Evolutionary conservation across 2,113 vertebrate genomes (phyloP).

Genomic region (Grus americana): DNA sequence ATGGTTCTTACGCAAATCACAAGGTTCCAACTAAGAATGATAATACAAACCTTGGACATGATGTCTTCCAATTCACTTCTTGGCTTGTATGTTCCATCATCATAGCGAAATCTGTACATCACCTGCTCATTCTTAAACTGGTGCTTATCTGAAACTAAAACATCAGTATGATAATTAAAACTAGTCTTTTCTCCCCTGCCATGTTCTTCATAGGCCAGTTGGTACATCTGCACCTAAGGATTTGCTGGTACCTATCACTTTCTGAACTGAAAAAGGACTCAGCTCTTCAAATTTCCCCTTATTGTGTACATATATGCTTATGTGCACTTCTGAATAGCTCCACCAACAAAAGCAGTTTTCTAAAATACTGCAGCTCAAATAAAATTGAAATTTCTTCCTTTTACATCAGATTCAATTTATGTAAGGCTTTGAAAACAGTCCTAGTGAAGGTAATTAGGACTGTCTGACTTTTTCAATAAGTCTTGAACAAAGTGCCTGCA

Average conservation of each 20-base stretch:
- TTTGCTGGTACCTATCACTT: background rate
- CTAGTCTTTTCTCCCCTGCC: background rate
- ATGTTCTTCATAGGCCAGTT: background rate
- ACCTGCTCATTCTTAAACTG: constrained; percentile 99
- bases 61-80: constrained; percentile 98
- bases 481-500: background rate
- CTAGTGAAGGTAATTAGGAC: background rate
- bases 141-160: constrained; percentile 95
- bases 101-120: constrained; percentile 96
- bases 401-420: background rate
- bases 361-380: background rate
- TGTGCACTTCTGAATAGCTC: background rate
- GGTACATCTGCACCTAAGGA: background rate
- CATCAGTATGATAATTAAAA: background rate
- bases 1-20: background rate
- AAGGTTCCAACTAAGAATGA: background rate
- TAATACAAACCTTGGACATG: constrained; percentile 88
- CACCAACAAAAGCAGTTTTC: background rate
- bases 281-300: background rate
- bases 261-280: background rate
- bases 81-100: constrained; percentile 96
- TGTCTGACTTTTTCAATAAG: background rate
- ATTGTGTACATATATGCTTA: background rate
- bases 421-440: background rate
- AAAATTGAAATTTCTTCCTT: background rate